Evolutionary conservation across 2,888 invertebrate species (phyloP).

Genomic region (Thecocarcelia acutangulata): DNA sequence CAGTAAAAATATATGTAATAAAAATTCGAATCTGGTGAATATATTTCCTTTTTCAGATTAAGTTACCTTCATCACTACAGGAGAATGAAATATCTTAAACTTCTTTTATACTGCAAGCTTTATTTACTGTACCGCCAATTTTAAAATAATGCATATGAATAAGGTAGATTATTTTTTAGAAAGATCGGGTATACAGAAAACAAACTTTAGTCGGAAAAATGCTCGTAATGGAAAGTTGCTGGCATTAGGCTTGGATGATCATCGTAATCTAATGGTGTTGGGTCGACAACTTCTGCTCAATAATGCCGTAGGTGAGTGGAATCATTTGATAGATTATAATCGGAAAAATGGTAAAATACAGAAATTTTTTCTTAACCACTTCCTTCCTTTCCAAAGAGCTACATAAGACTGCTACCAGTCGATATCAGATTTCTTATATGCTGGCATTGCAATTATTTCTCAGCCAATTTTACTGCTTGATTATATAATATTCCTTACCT

Average conservation of each 20-base stretch:
- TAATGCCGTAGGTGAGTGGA: slow-evolving; percentile 66
- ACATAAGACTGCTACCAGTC: slow-evolving; percentile 83
- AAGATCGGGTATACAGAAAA: slow-evolving; percentile 70
- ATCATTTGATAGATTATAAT: slow-evolving; percentile 67
- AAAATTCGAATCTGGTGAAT: no score
- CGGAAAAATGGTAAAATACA: slow-evolving; percentile 76
- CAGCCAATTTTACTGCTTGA: slow-evolving; percentile 79
- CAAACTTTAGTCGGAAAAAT: slow-evolving; percentile 57
- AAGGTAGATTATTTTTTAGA: slow-evolving; percentile 37
- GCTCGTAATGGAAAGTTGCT: slow-evolving; percentile 69
- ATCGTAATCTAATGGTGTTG: slow-evolving; percentile 71
- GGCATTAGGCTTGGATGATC: slow-evolving; percentile 74
- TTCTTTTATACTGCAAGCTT: background rate
- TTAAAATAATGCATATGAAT: background rate
- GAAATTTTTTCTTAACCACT: slow-evolving; percentile 73
- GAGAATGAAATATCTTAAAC: background rate
- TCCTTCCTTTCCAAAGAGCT: slow-evolving; percentile 80
- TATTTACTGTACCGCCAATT: background rate
- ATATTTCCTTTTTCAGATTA: slow-evolving; percentile 22
- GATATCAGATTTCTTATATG: slow-evolving; percentile 85
- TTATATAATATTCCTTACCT: no score
- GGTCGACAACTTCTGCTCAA: slow-evolving; percentile 68
- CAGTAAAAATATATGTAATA: no score
- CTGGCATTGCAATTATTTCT: slow-evolving; percentile 83
- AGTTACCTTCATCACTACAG: background rate